A percentile compares a stretch with the other conserved stretches of the same genome.
Evolutionary conservation across 2,797 vertebrate genomes (phyloP).

Genomic region (Cirrhinus mrigala): DNA sequence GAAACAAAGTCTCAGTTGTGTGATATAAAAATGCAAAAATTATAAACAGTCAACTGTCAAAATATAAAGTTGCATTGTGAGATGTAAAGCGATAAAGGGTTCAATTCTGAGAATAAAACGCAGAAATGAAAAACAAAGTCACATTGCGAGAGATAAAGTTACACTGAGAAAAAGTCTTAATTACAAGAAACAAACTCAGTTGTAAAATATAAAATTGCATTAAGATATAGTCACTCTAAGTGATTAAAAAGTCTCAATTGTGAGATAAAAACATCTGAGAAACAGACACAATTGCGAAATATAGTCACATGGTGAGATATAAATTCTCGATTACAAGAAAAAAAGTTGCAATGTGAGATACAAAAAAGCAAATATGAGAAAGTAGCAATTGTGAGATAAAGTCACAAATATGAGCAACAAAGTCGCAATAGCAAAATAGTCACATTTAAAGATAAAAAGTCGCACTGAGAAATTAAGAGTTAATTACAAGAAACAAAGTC

Average conservation of each 20-base stretch:
- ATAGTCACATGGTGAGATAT: background rate
- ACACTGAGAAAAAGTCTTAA: background rate
- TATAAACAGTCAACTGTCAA: too few relatives aligned
- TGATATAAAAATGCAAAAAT: too few relatives aligned
- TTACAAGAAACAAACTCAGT: too few relatives aligned
- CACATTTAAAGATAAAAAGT: background rate
- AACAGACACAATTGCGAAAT: background rate
- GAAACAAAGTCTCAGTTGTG: too few relatives aligned
- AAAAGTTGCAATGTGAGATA: background rate
- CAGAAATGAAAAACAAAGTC: background rate
- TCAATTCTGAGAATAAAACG: background rate
- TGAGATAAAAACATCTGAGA: background rate
- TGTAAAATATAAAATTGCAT: too few relatives aligned
- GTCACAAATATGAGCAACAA: background rate
- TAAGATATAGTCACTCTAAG: background rate
- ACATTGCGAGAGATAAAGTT: background rate
- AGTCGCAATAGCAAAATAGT: background rate
- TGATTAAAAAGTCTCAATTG: background rate
- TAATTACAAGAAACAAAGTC: background rate
- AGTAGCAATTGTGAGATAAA: background rate
- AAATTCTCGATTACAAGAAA: background rate
- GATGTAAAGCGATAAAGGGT: background rate
- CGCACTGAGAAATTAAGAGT: background rate
- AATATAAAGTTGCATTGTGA: too few relatives aligned
- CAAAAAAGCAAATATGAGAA: background rate